Base-by-base conservation (phyloP, 92 coral and sea anemone species). In the Porites lobata region DNA sequence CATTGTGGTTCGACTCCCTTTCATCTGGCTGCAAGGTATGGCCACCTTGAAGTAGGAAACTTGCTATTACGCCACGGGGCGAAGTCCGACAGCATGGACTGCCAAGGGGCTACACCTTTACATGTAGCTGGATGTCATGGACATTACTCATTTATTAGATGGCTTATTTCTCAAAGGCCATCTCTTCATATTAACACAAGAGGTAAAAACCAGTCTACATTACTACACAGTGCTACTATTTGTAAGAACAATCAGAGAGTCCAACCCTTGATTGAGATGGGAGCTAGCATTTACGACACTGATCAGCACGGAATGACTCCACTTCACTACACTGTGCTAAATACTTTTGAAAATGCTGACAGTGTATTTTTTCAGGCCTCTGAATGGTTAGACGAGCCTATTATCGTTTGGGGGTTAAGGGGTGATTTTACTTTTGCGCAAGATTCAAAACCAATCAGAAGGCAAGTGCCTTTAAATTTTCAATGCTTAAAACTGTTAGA, bases 81-180 rank as follows among this genome's bases (percentile, higher is more conserved):
- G 21, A 56, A 69, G 18, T 2, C 24, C 50, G 92, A 65, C 10
- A 38, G 17, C 24, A 22, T 22, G 63, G 94, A 93, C 29, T 90
- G 92, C 50, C 67, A 87, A 17, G 96, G 92, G 1, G 72, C 91
- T 22, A 86, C 93, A 19, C 94, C 92, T 18, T 79, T 93, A 21
- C 96, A 93, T 54, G 79, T 91, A 21, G 96, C 96, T 11, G 87
- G 94, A 1, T 93, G 96, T 6, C 92, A 89, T 14, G 96, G 94
- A 32, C 93, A 90, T 58, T 75, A 82, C 81, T 50, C 52, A 21
- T 92, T 94, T 43, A 75, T 94, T 20, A 32, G 15, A 20, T 68
- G 92, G 83, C 76, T 93, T 1, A 56, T 82, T n/a, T 54, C 50
- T 20, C 74, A 76, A n/a, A 21, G 20, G 52, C 75, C 61, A 6